A percentile compares a stretch with the other conserved stretches of the same genome.
Evolutionary conservation across 2,888 invertebrate species (phyloP).

Genomic region (Leucophenga maculata): DNA sequence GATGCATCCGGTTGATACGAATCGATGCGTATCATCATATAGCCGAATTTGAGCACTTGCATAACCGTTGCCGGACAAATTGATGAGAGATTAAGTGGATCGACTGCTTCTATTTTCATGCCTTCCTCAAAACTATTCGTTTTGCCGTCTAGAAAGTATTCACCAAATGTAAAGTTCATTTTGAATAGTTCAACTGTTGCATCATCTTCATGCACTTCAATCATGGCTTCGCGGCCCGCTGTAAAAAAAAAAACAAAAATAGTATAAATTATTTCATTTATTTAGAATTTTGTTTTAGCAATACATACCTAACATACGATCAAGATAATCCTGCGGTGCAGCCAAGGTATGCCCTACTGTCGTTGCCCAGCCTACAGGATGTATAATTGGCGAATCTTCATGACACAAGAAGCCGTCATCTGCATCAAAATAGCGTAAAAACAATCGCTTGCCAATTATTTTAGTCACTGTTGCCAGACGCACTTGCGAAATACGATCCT

Average conservation of each 20-base stretch:
- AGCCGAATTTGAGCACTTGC: constrained; percentile 92
- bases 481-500: constrained; percentile 94
- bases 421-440: constrained; percentile 91
- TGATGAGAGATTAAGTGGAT: constrained; percentile 94
- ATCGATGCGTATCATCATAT: constrained; percentile 97
- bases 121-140: constrained; percentile 82
- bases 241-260: constrained; percentile 22
- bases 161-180: constrained; percentile 76
- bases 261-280: too few relatives aligned
- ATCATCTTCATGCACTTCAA: constrained; percentile 80
- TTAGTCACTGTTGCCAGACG: constrained; percentile 91
- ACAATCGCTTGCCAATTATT: constrained; percentile 92
- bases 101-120: constrained; percentile 97
- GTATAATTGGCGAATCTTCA: constrained; percentile 93
- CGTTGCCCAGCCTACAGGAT: constrained; percentile 97
- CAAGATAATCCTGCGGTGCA: constrained; percentile 85
- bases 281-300: background rate
- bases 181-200: constrained; percentile 86
- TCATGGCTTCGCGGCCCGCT: constrained; percentile 72
- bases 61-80: constrained; percentile 97
- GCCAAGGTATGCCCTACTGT: constrained; percentile 90
- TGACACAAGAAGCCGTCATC: constrained; percentile 97
- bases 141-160: constrained; percentile 73
- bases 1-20: constrained; percentile 89
- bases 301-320: constrained; percentile 79